Evolutionary conservation across 2,888 invertebrate genomes (phyloP), one percentile per base, ranked within the genome.

Genomic region (Callimorpha dominula): DNA sequence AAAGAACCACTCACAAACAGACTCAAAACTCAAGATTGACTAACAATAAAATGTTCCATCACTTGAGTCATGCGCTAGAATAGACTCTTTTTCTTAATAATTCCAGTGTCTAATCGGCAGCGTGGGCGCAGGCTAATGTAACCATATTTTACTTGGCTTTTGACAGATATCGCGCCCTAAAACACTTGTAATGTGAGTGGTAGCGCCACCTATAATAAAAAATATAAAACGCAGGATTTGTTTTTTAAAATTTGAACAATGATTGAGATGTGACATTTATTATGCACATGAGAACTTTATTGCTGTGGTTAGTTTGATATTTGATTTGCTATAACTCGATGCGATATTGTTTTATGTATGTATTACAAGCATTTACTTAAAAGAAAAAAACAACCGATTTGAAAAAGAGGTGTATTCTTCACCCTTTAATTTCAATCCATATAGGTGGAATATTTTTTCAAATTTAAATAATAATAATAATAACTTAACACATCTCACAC

Each of bases 41-140:
- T 52, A 79, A 79, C 78, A 82, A 81, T 79, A 80, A 79, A 82
- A 74, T 72, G 67, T 78, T 80, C 78, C 80, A 75, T 82, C 76
- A 76, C 76, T 84, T 83, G 81, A 83, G 69, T 83, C 83, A 82
- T 68, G 67, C 52, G 49, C 78, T 75, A 74, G 76, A 84, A 84
- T 83, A 84, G 80, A 74, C 71, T 77, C 74, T 83, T 84, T 83
- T 84, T 84, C 85, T 72, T 52, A 82, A 82, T 84, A 84, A 84
- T 78, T 84, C 70, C 77, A 81, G 81, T 82, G 83, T 84, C 81
- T 82, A 82, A 84, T 81, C 83, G 70, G 63, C 66, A 40, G 73
- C 66, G 83, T 84, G 81, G 85, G 83, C 68, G 76, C 65, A 31
- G 62, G 49, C 71, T 71, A 74, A 68, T 70, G 66, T 74, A 63